phyloP scores from a whole-genome alignment of 53 echinoderm and acorn worm genomes.

The Arbacia lixula region DNA sequence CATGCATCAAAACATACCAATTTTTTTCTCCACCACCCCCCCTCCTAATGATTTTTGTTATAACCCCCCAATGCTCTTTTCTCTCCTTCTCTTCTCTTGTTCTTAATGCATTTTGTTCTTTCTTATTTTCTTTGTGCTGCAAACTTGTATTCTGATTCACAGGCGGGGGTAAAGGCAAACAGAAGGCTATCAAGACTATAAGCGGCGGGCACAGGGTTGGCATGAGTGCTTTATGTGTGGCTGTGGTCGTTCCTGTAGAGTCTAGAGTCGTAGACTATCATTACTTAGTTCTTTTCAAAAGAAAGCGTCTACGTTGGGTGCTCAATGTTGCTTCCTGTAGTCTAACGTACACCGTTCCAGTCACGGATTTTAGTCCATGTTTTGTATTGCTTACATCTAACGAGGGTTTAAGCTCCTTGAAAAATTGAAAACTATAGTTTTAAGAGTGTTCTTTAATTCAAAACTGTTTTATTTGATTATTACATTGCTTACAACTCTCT shows the following conservation, averaged over 20 bases:
- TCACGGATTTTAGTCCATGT: too few species aligned
- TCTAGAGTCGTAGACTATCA: too few species aligned
- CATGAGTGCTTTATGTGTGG: conserved; percentile 74
- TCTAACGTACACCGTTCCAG: too few species aligned
- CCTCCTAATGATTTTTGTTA: background rate
- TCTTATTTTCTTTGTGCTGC: conserved; percentile 36
- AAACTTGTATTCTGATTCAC: conserved; percentile 30
- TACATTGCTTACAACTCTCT: too few species aligned
- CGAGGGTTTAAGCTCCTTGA: too few species aligned
- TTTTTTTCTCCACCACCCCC: background rate
- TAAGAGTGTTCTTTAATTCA: too few species aligned
- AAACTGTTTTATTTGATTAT: too few species aligned
- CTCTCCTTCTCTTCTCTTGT: conserved; percentile 12
- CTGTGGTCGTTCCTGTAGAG: conserved; percentile 19
- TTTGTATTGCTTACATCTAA: too few species aligned
- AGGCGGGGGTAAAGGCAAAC: conserved; percentile 66
- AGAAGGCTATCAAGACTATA: conserved; percentile 97
- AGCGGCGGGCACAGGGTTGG: conserved; percentile 99
- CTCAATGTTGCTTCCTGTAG: too few species aligned
- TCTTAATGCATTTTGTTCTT: conserved; percentile 60
- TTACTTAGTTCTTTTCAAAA: background rate
- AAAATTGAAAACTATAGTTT: too few species aligned
- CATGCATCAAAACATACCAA: too few species aligned
- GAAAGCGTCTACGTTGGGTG: too few species aligned
- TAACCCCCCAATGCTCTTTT: background rate